Conservation (phyloP, 2,797 vertebrate genomes). For the Lycodopsis pacificus region DNA sequence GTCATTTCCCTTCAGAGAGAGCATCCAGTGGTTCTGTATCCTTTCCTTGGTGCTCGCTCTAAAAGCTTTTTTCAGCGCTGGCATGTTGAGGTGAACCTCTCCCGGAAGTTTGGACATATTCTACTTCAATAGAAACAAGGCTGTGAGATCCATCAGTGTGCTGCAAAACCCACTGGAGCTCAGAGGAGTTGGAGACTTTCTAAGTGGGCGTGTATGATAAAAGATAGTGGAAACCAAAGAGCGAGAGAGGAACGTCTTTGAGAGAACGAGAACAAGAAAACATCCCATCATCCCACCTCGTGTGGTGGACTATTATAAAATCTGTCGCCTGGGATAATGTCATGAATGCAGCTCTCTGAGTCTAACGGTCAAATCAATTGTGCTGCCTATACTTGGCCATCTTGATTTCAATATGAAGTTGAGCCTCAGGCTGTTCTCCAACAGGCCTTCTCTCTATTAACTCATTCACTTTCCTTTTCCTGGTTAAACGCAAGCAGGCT, state of each 20-base stretch:
- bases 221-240: neutral
- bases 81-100: neutral
- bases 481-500: neutral
- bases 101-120: neutral
- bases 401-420: neutral
- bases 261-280: neutral
- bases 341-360: neutral
- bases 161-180: constrained; percentile 4
- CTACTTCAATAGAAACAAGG: neutral
- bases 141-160: neutral
- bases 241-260: neutral
- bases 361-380: neutral
- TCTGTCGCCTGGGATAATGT: neutral
- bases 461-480: constrained; percentile 1
- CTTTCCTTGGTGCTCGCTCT: neutral
- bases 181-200: neutral
- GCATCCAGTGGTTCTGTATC: neutral
- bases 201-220: constrained; percentile 3
- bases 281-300: neutral
- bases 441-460: neutral
- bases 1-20: neutral
- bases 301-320: neutral
- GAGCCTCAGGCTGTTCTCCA: neutral
- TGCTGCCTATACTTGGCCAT: no score
- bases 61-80: neutral